phyloP scores from a whole-genome alignment of 2,888 invertebrate species.

The Parnassius apollo region DNA sequence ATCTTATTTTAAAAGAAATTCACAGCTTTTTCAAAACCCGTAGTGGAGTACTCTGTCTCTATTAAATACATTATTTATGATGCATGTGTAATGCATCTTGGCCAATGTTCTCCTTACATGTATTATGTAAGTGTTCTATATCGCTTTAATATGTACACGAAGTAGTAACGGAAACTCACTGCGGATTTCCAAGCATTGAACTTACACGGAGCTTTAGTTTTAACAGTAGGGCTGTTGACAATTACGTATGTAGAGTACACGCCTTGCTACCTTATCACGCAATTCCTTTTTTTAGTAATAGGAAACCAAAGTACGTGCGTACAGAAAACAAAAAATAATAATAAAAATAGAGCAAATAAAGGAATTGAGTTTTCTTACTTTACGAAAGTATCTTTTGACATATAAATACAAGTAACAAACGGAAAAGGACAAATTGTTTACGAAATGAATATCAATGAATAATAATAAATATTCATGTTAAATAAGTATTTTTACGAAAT shows the following conservation, averaged over 20 bases:
- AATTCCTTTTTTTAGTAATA: slow-evolving; percentile 8
- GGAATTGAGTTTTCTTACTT: too few species aligned
- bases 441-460: too few species aligned
- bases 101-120: slow-evolving; percentile 20
- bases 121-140: slow-evolving; percentile 23
- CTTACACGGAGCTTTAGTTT: slow-evolving; percentile 18
- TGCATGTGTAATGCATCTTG: slow-evolving; percentile 24
- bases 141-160: slow-evolving; percentile 19
- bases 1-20: slow-evolving; percentile 5
- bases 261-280: slow-evolving; percentile 22
- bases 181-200: slow-evolving; percentile 16
- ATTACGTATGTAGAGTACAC: slow-evolving; percentile 20
- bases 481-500: too few species aligned
- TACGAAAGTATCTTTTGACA: too few species aligned
- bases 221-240: slow-evolving; percentile 17
- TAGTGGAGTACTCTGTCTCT: slow-evolving; percentile 1
- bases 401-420: too few species aligned
- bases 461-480: too few species aligned
- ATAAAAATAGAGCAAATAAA: not conserved
- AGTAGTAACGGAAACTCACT: slow-evolving; percentile 15
- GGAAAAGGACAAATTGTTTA: too few species aligned
- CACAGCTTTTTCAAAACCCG: slow-evolving; percentile 1
- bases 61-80: slow-evolving; percentile 19
- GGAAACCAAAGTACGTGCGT: not conserved
- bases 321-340: not conserved